Evolutionary conservation across 2,888 invertebrate species (phyloP), one percentile per base, ranked within the genome.

Genomic region (Diarsia rubi): DNA sequence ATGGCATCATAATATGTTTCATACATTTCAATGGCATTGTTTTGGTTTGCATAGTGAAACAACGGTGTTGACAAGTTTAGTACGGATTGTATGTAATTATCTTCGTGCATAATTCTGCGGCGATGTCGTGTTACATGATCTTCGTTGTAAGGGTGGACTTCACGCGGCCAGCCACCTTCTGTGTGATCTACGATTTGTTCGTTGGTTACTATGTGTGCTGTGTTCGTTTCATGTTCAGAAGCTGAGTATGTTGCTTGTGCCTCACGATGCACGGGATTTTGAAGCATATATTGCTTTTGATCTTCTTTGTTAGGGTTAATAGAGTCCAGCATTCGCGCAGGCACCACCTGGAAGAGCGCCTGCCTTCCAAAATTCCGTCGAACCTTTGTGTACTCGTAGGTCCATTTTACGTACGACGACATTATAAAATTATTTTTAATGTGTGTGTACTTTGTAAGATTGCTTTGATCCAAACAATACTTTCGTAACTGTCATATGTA

Each of bases 81-180:
- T 86, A 98, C 97, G 62, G 98, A 97, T 80, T 97, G 95, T 72
- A 98, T 96, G 93, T 98, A 98, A 71, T 94, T 94, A 87, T 98
- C 98, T 78, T 98, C 98, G 84, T 98, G 98, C 91, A 98, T 98
- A 37, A 98, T 96, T 91, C 98, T 98, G 84, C 98, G 98, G 70
- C 98, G 97, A 92, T 98, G 98, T 70, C 98, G 97, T 60, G 96
- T 91, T 14, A 98, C 97, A 89, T 98, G 98, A 85, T 98, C 98
- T 85, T 97, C 97, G 88, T 97, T 97, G 65, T 95, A 93, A 76
- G 95, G 92, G 82, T 97, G 97, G 16, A 98, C 95, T 83, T 98
- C 98, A 88, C 97, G 97, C 2, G 98, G 98, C 98, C 98, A 98
- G 27, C 98, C 98, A 78, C 98, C 98, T 93, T 98, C 98, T 21